phyloP scores from a whole-genome alignment of 92 coral and sea anemone species.

The Porites cylindrica region DNA sequence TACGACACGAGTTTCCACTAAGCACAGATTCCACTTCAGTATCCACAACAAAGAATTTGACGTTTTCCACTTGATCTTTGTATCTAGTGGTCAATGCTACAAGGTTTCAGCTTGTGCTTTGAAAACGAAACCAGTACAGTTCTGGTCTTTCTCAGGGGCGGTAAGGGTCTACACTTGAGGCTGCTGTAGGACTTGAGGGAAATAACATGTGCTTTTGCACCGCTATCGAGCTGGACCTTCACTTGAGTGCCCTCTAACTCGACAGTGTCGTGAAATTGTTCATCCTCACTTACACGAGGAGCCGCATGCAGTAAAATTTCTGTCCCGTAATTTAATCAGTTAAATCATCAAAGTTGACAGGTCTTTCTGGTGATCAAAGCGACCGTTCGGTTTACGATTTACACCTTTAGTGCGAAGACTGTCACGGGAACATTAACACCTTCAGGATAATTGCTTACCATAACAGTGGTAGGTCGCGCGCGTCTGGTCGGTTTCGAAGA shows the following conservation, averaged over 20 bases:
- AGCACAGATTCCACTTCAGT: constrained; percentile 34
- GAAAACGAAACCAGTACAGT: constrained; percentile 36
- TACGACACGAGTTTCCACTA: constrained; percentile 21
- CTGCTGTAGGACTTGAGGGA: constrained; percentile 18
- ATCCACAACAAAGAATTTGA: constrained; percentile 31
- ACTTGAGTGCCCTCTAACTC: constrained; percentile 18
- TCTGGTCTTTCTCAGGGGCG: constrained; percentile 6
- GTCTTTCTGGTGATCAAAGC: no score
- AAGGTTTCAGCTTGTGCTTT: constrained; percentile 2
- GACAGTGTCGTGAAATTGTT: constrained; percentile 33
- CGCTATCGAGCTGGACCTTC: constrained; percentile 10
- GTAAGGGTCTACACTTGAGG: constrained; percentile 2
- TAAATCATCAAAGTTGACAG: no score
- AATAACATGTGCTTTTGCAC: constrained; percentile 36
- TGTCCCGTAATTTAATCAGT: no score
- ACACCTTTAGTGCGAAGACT: no score
- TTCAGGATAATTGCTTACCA: no score
- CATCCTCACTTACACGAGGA: constrained; percentile 1
- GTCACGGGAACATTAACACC: no score
- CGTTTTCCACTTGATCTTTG: constrained; percentile 21
- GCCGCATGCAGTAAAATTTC: no score
- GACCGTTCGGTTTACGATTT: no score
- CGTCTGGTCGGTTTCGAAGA: no score
- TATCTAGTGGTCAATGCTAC: not conserved
- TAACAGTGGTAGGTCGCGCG: no score